phyloP scores from a whole-genome alignment of 2,797 vertebrate genomes.

The Neosilurus hyrtlii region DNA sequence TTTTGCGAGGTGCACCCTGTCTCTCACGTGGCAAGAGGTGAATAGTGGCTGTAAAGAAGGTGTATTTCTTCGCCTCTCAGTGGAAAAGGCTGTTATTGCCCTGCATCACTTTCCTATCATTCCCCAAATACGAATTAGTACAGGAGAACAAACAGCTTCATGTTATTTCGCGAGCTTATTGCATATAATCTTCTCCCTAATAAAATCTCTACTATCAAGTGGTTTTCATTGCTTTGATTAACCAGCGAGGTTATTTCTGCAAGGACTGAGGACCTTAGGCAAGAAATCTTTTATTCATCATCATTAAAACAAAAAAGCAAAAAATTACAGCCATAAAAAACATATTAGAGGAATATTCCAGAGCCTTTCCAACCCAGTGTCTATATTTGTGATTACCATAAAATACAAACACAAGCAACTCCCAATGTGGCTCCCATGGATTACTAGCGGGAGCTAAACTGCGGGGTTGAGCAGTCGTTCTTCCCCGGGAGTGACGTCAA shows the following conservation, averaged over 20 bases:
- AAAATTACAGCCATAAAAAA: not conserved
- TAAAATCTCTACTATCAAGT: slow-evolving; percentile 30
- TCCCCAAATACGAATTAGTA: slow-evolving; percentile 13
- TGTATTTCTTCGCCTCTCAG: slow-evolving; percentile 33
- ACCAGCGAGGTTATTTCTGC: not conserved
- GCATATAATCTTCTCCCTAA: slow-evolving; percentile 10
- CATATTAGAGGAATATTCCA: slow-evolving; percentile 7
- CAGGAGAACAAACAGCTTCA: not conserved
- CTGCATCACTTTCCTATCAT: slow-evolving; percentile 19
- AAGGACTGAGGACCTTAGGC: not conserved
- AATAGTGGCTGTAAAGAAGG: slow-evolving; percentile 47
- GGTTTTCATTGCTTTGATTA: slow-evolving; percentile 24
- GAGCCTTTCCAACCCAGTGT: not conserved
- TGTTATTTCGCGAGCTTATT: slow-evolving; percentile 18
- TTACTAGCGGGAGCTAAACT: too few relatives aligned
- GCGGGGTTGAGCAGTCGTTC: too few relatives aligned
- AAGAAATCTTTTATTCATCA: slow-evolving; percentile 16
- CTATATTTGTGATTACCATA: not conserved
- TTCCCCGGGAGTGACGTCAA: too few relatives aligned
- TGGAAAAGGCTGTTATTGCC: not conserved
- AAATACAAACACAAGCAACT: too few relatives aligned
- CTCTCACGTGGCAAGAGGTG: slow-evolving; percentile 11
- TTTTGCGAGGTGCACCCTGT: slow-evolving; percentile 14
- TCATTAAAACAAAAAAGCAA: not conserved
- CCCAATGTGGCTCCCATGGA: too few relatives aligned